Percentiles rank a stretch among this genome's conserved stretches.
These are phyloP conservation scores for Acanthisitta chloris DNA, from an alignment of 2,113 vertebrate genomes.

Conservation along the genomic window DNA sequence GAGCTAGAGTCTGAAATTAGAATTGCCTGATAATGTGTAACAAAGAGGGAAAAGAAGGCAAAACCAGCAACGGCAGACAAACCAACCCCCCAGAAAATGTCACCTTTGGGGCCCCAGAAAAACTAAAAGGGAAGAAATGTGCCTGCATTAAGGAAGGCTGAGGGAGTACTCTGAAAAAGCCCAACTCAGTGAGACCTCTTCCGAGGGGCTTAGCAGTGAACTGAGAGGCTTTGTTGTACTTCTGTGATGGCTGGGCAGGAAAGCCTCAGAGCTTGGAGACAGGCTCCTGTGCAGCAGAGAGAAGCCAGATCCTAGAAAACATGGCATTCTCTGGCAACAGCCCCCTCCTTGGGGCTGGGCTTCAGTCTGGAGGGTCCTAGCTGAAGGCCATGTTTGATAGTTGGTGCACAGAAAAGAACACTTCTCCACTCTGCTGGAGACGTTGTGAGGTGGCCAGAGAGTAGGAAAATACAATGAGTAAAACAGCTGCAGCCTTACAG, in stretches of 20 bases:
- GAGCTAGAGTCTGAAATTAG: background rate
- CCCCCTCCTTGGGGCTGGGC: background rate
- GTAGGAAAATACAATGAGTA: background rate
- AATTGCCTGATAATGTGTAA: background rate
- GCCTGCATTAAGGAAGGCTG: background rate
- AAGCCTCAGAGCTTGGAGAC: background rate
- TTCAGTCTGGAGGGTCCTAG: fast-evolving
- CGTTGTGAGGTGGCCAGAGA: background rate
- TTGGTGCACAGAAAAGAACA: background rate
- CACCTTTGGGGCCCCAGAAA: background rate
- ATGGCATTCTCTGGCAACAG: background rate
- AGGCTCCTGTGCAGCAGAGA: background rate
- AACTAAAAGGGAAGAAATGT: background rate
- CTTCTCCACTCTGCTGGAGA: background rate
- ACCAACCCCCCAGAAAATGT: background rate
- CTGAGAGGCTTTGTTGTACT: fast-evolving
- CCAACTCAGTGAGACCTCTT: background rate
- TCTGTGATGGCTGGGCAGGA: background rate
- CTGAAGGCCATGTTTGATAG: background rate
- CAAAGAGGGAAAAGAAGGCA: background rate
- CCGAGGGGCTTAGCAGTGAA: background rate
- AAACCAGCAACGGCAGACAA: background rate
- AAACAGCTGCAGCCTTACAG: slow-evolving; percentile 26
- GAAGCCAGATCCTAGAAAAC: background rate
- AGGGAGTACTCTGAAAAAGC: background rate